Evolutionary conservation across 2,888 invertebrate species (phyloP), one percentile per base, ranked within the genome.

Genomic region (Phyllotreta cruciferae): DNA sequence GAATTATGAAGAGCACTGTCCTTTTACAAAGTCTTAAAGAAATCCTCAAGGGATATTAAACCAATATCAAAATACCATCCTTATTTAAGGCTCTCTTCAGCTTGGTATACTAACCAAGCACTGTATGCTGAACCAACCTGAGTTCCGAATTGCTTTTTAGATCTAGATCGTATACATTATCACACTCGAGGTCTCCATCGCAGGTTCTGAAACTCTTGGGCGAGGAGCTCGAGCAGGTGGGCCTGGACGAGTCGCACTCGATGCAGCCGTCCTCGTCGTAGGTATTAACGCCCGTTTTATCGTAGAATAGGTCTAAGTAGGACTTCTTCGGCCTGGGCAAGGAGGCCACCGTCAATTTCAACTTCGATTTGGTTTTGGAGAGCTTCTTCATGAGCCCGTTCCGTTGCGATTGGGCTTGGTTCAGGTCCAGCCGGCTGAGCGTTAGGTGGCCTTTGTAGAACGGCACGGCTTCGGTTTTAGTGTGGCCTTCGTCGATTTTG

Each of bases 251-350:
- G 9, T 52, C 37, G 6, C 47, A 50, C 10, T 44, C 35, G 2
- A 11, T 39, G 44, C 44, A 44, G 53, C 35, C 53, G 3, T 47
- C 41, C 6, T 39, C 13, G 10, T 52, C 52, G 11, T 49, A 49
- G 10, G 6, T 35, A 35, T 14, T 47, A 24, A n/a, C 35, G 5
- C 49, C 52, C 13, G 38, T 37, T 45, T 52, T 62, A 7, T 57
- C 62, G 24, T 66, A 60, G 53, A 67, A 69, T 53, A 69, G 56
- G 10, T 62, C 55, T 38, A 69, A 62, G 49, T 69, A 69, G n/a
- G 63, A 66, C 8, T 56, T 66, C 9, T 52, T 52, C 6, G 37
- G 52, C 14, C 38, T 52, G 6, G 52, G 52, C 38, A 4, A 9
- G 7, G 52, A 38, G 4, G 10, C 14, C 13, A 52, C 38, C 6